A percentile compares a stretch with the other conserved stretches of the same genome.
phyloP scores from a whole-genome alignment of 1,140 invertebrate genomes.

The Geopemphigus sp. region DNA sequence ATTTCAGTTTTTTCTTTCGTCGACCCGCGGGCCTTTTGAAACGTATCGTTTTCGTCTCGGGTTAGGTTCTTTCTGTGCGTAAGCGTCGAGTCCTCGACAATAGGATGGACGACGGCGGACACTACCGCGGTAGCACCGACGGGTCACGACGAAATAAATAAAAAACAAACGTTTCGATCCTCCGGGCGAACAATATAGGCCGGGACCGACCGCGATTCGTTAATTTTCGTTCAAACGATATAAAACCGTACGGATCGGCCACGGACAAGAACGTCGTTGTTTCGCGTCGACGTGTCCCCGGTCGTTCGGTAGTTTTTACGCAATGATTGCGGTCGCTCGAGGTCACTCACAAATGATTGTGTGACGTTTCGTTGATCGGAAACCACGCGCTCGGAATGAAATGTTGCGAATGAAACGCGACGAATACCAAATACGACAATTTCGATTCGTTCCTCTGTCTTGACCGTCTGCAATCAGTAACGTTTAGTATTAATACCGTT shows the following conservation, averaged over 20 bases:
- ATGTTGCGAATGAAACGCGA: background rate
- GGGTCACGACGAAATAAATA: background rate
- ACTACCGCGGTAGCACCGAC: background rate
- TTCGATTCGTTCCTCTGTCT: background rate
- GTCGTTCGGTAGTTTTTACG: too few relatives aligned
- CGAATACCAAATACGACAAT: conserved; percentile 10
- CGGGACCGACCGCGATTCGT: background rate
- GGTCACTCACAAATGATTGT: too few relatives aligned
- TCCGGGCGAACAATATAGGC: too few relatives aligned
- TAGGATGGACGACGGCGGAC: too few relatives aligned
- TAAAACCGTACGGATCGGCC: too few relatives aligned
- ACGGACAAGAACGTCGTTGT: too few relatives aligned
- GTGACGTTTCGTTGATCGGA: too few relatives aligned
- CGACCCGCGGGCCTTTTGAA: conserved; percentile 12
- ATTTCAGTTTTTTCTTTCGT: background rate
- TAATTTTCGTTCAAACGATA: too few relatives aligned
- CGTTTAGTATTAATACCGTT: background rate
- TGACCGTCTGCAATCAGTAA: background rate
- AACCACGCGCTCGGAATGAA: background rate
- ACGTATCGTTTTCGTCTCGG: conserved; percentile 9
- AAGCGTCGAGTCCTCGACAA: background rate
- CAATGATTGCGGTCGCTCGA: too few relatives aligned
- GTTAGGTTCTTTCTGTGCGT: background rate
- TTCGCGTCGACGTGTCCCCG: too few relatives aligned
- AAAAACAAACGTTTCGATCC: background rate